Base-by-base conservation (phyloP, 2,113 vertebrate genomes). In the Caranx ignobilis region DNA sequence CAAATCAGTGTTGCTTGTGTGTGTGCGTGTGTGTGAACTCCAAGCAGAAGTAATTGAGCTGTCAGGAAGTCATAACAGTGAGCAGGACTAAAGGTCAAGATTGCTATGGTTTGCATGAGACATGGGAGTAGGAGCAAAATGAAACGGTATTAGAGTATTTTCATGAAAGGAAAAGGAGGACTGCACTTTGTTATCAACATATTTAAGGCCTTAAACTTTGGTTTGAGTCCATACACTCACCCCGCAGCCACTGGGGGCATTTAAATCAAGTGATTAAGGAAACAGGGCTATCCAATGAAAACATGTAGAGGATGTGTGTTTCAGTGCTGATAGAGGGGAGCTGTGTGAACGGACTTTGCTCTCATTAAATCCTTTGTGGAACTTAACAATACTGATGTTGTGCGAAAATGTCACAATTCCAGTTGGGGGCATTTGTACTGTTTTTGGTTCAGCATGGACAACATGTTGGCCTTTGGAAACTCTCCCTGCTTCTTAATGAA, bases 281-380 rank as follows among this genome's bases (percentile, higher is more conserved):
- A 93, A 74, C 65, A 2, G 71, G 77, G 70, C 57, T 52, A 15
- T 83, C 87, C 87, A 92, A 39, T 37, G 61, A 82, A 88, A 90
- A 90, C 86, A 84, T 61, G 72, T 52, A 54, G 62, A 87, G 89
- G 88, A 89, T 87, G 88, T 88, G 82, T 87, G 77, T 56, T 50
- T 81, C 57, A 37, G 41, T 48, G 37, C 74, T 35, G 77, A 88
- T 72, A 64, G 48, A 56, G 43, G 7, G 31, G 39, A 56, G 1
- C 19, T 56, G 37, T 12, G 3, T 3, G 39, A 69, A 71, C 10
- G 19, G 35, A 79, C 77, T 65, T 59, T 82, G 41, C 62, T 78
- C 70, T 72, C 34, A 16, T 39, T 65, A 50, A 77, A 81, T 19
- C 43, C 71, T 77, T 56, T 43, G 41, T 70, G 72, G 43, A 70